A percentile compares a stretch with the other conserved stretches of the same genome.
Evolutionary conservation across 2,888 invertebrate species (phyloP).

Genomic region (Hydroisotoma schaefferi): DNA sequence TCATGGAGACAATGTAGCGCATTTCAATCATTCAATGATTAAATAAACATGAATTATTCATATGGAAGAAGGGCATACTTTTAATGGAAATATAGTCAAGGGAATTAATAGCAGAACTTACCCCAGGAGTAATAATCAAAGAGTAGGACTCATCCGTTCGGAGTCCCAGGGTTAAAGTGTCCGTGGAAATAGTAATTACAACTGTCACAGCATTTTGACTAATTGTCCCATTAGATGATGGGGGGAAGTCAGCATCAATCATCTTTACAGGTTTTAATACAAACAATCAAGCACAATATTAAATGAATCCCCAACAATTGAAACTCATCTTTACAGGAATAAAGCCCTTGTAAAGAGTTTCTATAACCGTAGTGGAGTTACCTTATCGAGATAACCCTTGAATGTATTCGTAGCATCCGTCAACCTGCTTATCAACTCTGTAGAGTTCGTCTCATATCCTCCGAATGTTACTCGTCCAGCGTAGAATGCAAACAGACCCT

Average conservation of each 20-base stretch:
- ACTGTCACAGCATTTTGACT: not conserved
- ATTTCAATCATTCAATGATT: too few relatives aligned
- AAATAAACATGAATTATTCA: too few relatives aligned
- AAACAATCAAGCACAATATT: too few relatives aligned
- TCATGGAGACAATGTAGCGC: too few relatives aligned
- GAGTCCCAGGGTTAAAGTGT: not conserved
- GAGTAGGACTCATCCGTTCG: conserved; percentile 33
- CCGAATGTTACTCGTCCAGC: conserved; percentile 12
- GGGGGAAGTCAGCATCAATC: conserved; percentile 11
- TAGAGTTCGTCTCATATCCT: not conserved
- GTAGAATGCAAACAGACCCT: conserved; percentile 15
- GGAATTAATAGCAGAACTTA: too few relatives aligned
- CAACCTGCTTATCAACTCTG: conserved; percentile 4
- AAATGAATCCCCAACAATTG: too few relatives aligned
- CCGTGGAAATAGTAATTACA: not conserved
- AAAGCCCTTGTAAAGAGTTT: too few relatives aligned
- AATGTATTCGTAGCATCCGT: conserved; percentile 10
- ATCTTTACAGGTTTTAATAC: not conserved
- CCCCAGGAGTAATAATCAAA: not conserved
- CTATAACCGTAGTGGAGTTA: too few relatives aligned
- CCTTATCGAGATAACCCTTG: conserved; percentile 3
- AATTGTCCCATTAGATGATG: not conserved
- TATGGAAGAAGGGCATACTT: too few relatives aligned
- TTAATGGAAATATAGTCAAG: too few relatives aligned
- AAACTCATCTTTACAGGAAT: too few relatives aligned